phyloP scores from a whole-genome alignment of 2,797 vertebrate species.

The Phylloscopus collybita region DNA sequence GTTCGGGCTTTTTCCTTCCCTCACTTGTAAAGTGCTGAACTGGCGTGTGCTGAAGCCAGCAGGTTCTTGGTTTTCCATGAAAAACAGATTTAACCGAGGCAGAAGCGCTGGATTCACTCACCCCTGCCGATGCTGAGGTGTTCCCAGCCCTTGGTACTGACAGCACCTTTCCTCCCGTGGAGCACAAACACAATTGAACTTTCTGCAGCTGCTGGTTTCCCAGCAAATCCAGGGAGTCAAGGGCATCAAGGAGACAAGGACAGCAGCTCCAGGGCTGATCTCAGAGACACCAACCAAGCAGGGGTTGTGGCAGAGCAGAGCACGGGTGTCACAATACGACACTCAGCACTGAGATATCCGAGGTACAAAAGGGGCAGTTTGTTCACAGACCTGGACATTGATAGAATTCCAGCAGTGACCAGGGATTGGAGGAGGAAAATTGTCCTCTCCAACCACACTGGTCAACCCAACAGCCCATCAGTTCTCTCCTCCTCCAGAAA shows the following conservation, averaged over 20 bases:
- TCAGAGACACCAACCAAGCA: not conserved
- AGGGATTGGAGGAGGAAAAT: too few relatives aligned
- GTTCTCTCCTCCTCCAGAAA: too few relatives aligned
- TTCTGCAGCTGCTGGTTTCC: not conserved
- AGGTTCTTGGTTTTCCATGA: not conserved
- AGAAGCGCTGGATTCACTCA: not conserved
- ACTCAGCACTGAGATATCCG: too few relatives aligned
- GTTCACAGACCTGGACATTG: too few relatives aligned
- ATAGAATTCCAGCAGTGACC: too few relatives aligned
- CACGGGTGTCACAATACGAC: too few relatives aligned
- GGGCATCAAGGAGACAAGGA: not conserved
- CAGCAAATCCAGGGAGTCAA: not conserved
- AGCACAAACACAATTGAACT: not conserved
- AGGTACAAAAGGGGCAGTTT: too few relatives aligned
- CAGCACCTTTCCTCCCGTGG: not conserved
- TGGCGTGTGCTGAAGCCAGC: not conserved
- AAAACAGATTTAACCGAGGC: not conserved
- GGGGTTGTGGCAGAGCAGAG: not conserved
- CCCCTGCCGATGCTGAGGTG: fast-evolving
- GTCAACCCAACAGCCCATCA: too few relatives aligned
- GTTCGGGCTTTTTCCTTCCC: not conserved
- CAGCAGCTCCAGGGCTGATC: not conserved
- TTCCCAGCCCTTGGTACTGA: not conserved
- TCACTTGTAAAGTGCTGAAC: not conserved
- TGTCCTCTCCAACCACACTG: too few relatives aligned